These are phyloP conservation scores for Passerculus sandwichensis DNA, from an alignment of 2,797 vertebrate species.

Conservation along the genomic window DNA sequence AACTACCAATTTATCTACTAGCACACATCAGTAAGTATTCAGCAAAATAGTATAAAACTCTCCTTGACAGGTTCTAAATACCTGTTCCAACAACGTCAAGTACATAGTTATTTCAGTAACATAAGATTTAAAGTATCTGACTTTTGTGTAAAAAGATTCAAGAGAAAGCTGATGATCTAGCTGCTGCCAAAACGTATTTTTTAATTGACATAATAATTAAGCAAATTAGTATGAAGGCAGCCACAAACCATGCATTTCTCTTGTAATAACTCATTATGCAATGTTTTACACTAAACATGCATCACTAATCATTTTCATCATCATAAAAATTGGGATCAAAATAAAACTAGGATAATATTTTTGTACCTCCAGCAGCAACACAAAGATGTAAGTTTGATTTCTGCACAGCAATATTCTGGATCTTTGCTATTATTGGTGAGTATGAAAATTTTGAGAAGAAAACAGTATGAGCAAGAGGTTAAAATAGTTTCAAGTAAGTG, in stretches of 20 bases:
- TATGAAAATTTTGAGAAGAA: not conserved
- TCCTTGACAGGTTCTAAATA: not conserved
- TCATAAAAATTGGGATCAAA: not conserved
- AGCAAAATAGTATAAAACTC: not conserved
- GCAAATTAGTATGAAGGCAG: conserved; percentile 18
- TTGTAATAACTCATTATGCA: not conserved
- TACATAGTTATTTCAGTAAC: not conserved
- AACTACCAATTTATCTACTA: not conserved
- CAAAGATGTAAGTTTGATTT: not conserved
- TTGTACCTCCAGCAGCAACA: not conserved
- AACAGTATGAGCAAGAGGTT: not conserved
- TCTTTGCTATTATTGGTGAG: not conserved
- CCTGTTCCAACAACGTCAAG: not conserved
- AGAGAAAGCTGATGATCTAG: not conserved
- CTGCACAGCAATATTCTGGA: not conserved
- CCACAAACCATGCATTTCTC: not conserved
- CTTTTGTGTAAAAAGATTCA: not conserved
- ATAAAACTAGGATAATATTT: not conserved
- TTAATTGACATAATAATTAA: not conserved
- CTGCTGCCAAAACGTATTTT: not conserved
- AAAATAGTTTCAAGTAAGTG: not conserved
- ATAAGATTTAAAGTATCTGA: not conserved
- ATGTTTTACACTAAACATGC: not conserved
- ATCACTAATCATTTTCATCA: conserved; percentile 14
- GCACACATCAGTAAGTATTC: not conserved